Percentiles rank a stretch among this genome's conserved stretches.
phyloP scores from a whole-genome alignment of 2,888 invertebrate species.

The Ditula angustiorana region DNA sequence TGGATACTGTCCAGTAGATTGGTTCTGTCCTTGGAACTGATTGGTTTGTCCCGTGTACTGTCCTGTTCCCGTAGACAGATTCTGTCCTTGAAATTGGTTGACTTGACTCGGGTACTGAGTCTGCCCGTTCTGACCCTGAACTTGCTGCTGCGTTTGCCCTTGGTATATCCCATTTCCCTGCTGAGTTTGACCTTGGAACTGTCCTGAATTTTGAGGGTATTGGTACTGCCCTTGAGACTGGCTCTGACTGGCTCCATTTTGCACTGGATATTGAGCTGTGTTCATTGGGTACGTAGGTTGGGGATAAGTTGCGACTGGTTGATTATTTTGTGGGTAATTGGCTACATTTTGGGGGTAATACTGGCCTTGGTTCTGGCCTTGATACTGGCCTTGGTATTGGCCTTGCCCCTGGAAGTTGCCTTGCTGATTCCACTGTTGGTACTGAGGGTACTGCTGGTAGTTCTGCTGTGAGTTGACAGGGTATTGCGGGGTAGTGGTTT shows the following conservation, averaged over 20 bases:
- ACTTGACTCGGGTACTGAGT: slow-evolving; percentile 41
- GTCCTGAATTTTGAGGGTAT: slow-evolving; percentile 44
- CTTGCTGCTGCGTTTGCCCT: slow-evolving; percentile 45
- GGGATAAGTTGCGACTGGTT: slow-evolving; percentile 42
- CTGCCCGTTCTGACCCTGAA: slow-evolving; percentile 42
- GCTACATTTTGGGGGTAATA: slow-evolving; percentile 28
- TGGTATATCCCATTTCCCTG: slow-evolving; percentile 46
- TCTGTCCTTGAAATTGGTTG: slow-evolving; percentile 44
- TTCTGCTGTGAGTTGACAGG: slow-evolving; percentile 52
- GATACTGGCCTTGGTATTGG: slow-evolving; percentile 48
- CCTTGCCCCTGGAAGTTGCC: slow-evolving; percentile 51
- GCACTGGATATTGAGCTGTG: slow-evolving; percentile 20
- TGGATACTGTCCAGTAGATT: slow-evolving; percentile 32
- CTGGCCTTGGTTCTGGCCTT: slow-evolving; percentile 49
- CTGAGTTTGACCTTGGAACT: slow-evolving; percentile 43
- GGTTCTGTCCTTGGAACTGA: slow-evolving; percentile 46
- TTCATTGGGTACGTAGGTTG: slow-evolving; percentile 45
- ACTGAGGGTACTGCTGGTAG: slow-evolving; percentile 51
- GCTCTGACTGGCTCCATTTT: slow-evolving; percentile 29
- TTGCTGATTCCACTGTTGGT: slow-evolving; percentile 47
- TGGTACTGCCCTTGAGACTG: slow-evolving; percentile 47
- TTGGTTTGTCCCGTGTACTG: slow-evolving; percentile 33
- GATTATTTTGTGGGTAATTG: slow-evolving; percentile 46
- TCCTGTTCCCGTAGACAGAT: slow-evolving; percentile 32
- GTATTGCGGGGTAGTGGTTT: slow-evolving; percentile 39